phyloP scores from a whole-genome alignment of 2,797 vertebrate genomes.

The Chromis chromis region DNA sequence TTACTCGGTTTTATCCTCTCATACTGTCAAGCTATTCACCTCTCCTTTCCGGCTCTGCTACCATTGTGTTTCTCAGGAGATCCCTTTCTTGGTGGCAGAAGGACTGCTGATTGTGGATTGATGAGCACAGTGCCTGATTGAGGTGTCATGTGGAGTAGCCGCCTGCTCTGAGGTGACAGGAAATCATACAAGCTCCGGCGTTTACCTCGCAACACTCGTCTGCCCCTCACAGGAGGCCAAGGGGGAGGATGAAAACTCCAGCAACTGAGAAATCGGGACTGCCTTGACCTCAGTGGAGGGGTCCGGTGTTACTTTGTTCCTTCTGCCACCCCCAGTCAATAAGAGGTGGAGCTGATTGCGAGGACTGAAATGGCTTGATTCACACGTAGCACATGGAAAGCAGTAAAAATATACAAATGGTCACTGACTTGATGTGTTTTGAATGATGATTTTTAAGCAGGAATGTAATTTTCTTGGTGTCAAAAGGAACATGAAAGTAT shows the following conservation, averaged over 20 bases:
- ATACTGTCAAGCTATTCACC: constrained; percentile 37
- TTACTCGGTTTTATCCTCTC: constrained; percentile 40
- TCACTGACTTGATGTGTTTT: background rate
- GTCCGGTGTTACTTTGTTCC: constrained; percentile 16
- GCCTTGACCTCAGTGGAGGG: constrained; percentile 21
- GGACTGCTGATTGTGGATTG: constrained; percentile 43
- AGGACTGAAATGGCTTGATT: constrained; percentile 31
- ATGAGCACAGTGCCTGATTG: constrained; percentile 31
- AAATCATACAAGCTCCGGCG: constrained; percentile 45
- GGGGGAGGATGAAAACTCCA: constrained; percentile 5
- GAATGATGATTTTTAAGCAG: background rate
- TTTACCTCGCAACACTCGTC: constrained; percentile 27
- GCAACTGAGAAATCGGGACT: constrained; percentile 32
- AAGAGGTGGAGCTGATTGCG: constrained; percentile 38
- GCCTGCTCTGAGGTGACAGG: constrained; percentile 46
- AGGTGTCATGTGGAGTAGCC: constrained; percentile 42
- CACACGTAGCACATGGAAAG: background rate
- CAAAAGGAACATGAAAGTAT: background rate
- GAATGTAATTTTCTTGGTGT: background rate
- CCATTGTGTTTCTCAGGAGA: constrained; percentile 23
- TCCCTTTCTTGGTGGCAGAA: constrained; percentile 25
- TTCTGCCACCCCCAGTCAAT: background rate
- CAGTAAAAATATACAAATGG: background rate
- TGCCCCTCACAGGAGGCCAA: constrained; percentile 24
- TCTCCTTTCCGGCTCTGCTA: background rate